Evolutionary conservation across 2,113 vertebrate genomes (phyloP), one percentile per base, ranked within the genome.

Genomic region (Charina bottae): DNA sequence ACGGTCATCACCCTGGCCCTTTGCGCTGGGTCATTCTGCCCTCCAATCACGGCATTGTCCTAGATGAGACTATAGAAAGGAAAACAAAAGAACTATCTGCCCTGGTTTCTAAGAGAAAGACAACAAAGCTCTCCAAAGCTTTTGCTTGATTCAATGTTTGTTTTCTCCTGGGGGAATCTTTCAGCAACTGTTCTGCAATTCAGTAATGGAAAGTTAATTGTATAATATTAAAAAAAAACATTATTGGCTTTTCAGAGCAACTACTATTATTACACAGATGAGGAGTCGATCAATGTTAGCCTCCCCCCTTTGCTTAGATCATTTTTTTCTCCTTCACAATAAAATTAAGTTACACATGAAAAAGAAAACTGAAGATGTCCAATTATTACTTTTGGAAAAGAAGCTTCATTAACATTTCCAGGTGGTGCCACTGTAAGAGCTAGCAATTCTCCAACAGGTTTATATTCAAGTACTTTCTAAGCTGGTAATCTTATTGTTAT

Each of bases 161-260:
- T 17, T 88, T 89, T 87, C 94, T 94, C 62, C 89, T 37, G 15
- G 4, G 72, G 56, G 46, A 91, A 84, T 92, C 42, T 54, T 55
- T 95, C 84, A 88, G 90, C 7, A 7, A 46, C 1, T 11, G 21
- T 90, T 91, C n/a, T 21, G 1, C 33, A 89, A 94, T 92, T 24
- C 92, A 78, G 33, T 90, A 94, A 93, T 37, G 90, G 46, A 94
- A 95, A 54, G 88, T 93, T 91, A 94, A 96, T 92, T 94, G 89
- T 60, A 62, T 91, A 68, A 91, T 15, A 33, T 33, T 21, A 19
- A 19, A 55, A 8, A 54, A 55, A 55, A 56, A 68, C 68, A 0
- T 85, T 94, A 55, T 83, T 94, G 53, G 54, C 90, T 93, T 93
- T 94, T 90, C 89, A 91, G 91, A 83, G 91, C 84, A 83, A 11